Base-by-base conservation (phyloP, 2,888 invertebrate genomes). In the Microplitis deprimator region DNA sequence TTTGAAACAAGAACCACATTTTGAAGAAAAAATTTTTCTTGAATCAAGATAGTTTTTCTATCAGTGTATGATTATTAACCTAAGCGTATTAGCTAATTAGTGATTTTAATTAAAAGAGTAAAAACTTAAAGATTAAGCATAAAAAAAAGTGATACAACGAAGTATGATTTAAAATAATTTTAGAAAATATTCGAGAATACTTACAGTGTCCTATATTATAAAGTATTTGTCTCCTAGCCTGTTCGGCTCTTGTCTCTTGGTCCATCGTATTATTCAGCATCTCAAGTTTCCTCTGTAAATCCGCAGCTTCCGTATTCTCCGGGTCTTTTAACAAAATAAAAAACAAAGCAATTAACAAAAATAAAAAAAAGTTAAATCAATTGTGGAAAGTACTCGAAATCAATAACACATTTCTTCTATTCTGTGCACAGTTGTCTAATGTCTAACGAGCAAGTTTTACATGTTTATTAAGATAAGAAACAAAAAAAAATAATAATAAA, bases 181-280 rank as follows among this genome's bases (percentile, higher is more conserved):
- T 29, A 29, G 29, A 29, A 38, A 67, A 62, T 20, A 62, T 20
- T 40, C 73, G 73, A 79, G 75, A 75, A 67, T 89, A 94, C 95
- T 94, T 91, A 96, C 96, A 96, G 90, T 95, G 95, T 85, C 94
- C 94, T 86, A 94, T 92, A 87, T 91, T 91, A 90, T 95, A 95
- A 90, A 95, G 94, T 92, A 95, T 93, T 90, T 95, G 95, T 84
- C 95, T 91, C 77, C 95, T 92, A 76, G 94, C 94, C 88, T 95
- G 95, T 88, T 95, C 95, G 76, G 93, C 94, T 81, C 95, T 91
- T 70, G 92, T 92, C 90, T 97, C 97, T 87, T 96, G 96, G 91
- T 96, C 96, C 92, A 97, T 94, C 86, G 96, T 95, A 86, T 94
- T 95, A 91, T 97, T 97, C 88, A 97, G 93, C 90, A 96, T 93